phyloP scores from a whole-genome alignment of 2,797 vertebrate species.

The Muscicapa striata region DNA sequence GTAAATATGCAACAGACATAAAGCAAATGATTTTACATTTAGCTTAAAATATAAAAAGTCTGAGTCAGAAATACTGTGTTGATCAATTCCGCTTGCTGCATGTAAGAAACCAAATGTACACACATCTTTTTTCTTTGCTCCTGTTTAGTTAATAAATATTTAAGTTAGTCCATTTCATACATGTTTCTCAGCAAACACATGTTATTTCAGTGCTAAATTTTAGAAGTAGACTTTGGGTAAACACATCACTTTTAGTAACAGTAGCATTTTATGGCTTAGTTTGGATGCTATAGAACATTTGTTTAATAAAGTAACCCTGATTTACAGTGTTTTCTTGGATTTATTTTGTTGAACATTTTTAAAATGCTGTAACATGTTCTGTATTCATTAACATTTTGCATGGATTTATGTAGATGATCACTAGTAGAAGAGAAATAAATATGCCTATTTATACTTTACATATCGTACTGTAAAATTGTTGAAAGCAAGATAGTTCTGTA shows the following conservation, averaged over 20 bases:
- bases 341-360: constrained; percentile 43
- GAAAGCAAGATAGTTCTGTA: neutral
- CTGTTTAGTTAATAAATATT: neutral
- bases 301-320: neutral
- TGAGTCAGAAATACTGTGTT: neutral
- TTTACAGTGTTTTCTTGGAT: constrained; percentile 12
- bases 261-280: neutral
- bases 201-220: constrained; percentile 9
- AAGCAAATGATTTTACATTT: neutral
- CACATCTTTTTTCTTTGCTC: neutral
- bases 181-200: neutral
- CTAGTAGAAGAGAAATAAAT: neutral
- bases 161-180: neutral
- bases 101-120: neutral
- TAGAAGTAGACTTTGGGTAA: neutral
- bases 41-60: neutral
- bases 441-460: neutral
- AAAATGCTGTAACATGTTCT: neutral
- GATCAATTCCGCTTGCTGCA: neutral
- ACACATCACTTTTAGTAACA: neutral
- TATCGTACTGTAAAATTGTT: neutral
- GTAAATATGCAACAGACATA: neutral
- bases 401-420: constrained; percentile 2
- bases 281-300: neutral
- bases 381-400: constrained; percentile 16